Base-by-base conservation (phyloP, 2,113 vertebrate genomes). In the Arvicanthis niloticus region DNA sequence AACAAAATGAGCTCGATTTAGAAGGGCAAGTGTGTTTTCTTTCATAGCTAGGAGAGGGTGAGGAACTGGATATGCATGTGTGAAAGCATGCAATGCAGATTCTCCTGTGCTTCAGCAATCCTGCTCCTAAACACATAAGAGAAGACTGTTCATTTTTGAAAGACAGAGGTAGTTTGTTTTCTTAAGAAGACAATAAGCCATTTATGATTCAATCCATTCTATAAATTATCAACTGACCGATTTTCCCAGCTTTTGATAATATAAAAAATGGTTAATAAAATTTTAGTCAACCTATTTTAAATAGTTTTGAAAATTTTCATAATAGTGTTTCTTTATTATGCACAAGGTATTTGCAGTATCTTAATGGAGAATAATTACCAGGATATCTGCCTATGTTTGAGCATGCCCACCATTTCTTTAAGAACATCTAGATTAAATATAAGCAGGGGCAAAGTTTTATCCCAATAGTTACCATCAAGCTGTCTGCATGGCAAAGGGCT, bases 321-420 rank as follows among this genome's bases (percentile, higher is more conserved):
- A 73, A 48, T 13, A 75, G 12, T 48, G 21, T 77, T 48, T 48
- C 17, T 40, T n/a, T 40, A 73, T 7, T 73, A 40, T 73, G 40
- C 26, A 86, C 62, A 94, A 94, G 84, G 34, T 48, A 81, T 81
- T 60, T 60, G 48, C n/a, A 94, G 42, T 51, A 68, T 60, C 48
- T 68, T 90, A 31, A 78, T 22, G 51, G 62, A 48, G 67, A 92
- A 31, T 85, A 88, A 94, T 92, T 60, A 42, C 10, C 31, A 91
- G 24, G 78, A 40, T 42, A 45, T 70, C 34, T 24, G 15, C 12
- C 76, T 91, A 34, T 73, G 58, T 3, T 31, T 51, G 34, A 13
- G 0, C 12, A 37, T 15, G 8, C 21, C 21, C 48, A 21, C 48
- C 7, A 5, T 80, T 93, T 86, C 42, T 40, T 67, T 31, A 73